Conservation (phyloP, 2,888 invertebrate species). For the Coronaproctus castanopsis region DNA sequence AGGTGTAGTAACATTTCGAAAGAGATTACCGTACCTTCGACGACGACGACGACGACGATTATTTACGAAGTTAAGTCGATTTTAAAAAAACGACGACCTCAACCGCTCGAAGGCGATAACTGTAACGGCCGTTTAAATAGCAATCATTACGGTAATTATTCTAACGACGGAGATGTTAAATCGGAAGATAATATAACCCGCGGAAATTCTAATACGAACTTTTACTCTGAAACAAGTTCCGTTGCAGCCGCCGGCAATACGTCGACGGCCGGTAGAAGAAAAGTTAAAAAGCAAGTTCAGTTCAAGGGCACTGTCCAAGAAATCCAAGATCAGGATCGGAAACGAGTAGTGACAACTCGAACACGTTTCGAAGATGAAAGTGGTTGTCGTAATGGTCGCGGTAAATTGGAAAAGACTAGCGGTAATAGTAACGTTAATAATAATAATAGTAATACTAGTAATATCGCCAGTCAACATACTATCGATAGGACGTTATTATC, state of each 20-base stretch:
- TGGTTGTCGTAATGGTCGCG: background rate
- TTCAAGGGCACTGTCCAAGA: slow-evolving; percentile 20
- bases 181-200: background rate
- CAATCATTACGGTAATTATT: background rate
- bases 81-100: too few relatives aligned
- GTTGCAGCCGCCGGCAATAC: background rate
- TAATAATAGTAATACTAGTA: too few relatives aligned
- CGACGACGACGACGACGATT: slow-evolving; percentile 16
- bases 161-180: background rate
- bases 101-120: background rate
- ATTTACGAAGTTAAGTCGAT: slow-evolving; percentile 31
- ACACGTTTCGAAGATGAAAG: background rate
- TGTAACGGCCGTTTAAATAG: too few relatives aligned
- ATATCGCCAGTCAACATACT: too few relatives aligned
- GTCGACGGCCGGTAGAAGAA: slow-evolving; percentile 1
- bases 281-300: slow-evolving; percentile 25
- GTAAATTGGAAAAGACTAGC: background rate
- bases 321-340: slow-evolving; percentile 12
- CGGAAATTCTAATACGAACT: slow-evolving; percentile 5
- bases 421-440: background rate
- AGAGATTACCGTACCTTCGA: slow-evolving; percentile 10
- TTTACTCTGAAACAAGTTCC: slow-evolving; percentile 8
- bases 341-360: background rate
- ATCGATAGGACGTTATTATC: too few relatives aligned
- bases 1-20: background rate